These are phyloP conservation scores for Semnopithecus entellus DNA, from an alignment of 2,113 vertebrate genomes.

Conservation along the genomic window DNA sequence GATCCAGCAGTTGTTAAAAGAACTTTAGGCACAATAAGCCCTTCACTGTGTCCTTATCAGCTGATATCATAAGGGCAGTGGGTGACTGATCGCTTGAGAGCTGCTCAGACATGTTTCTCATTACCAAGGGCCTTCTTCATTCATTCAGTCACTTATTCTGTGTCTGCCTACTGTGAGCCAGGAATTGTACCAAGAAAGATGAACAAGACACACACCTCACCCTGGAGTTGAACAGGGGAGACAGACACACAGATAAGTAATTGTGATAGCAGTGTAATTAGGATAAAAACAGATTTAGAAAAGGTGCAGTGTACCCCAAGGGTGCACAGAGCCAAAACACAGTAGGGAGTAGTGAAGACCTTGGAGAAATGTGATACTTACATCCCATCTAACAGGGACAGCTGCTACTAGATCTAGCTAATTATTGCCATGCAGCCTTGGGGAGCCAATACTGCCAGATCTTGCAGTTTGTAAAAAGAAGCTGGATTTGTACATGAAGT, in stretches of 20 bases:
- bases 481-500: background rate
- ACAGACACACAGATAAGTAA: background rate
- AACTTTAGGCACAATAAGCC: background rate
- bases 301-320: background rate
- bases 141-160: background rate
- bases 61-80: too few species aligned
- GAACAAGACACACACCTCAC: background rate
- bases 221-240: background rate
- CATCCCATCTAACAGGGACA: background rate
- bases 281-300: background rate
- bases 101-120: background rate
- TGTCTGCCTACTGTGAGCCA: background rate
- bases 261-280: background rate
- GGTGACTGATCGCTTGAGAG: background rate
- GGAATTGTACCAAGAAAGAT: background rate
- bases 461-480: background rate
- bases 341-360: background rate
- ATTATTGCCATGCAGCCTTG: fast-evolving
- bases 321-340: background rate
- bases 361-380: background rate
- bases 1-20: background rate
- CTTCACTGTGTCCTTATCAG: background rate
- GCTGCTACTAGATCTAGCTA: background rate
- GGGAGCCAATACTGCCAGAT: background rate
- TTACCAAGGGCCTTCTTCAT: fast-evolving